Base-by-base conservation (phyloP, 1,140 invertebrate species). In the Araneus ventricosus region DNA sequence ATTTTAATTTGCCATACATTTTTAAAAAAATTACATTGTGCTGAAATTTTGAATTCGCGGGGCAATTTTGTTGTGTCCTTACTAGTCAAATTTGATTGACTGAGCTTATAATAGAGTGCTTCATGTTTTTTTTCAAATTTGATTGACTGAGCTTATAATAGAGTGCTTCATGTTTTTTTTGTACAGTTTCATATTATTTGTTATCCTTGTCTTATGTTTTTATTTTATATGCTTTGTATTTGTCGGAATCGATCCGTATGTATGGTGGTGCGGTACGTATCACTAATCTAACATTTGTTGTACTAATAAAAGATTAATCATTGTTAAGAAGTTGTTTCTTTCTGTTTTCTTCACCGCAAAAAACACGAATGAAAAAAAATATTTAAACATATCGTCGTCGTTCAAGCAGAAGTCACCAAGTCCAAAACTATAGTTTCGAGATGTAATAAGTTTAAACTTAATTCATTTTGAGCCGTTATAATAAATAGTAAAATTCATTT, bases 151-250 rank as follows among this genome's bases (percentile, higher is more conserved):
- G 70, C 70, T 75, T 75, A 75, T 34, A 37, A 75, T 34, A 75
- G n/a, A n/a, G 30, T 34, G 70, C 70, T 75, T 75, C 70, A 75
- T 30, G n/a, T n/a, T 75, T 75, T 75, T 70, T 63, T 75, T 75
- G 70, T 75, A 75, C 70, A 75, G 70, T 75, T 75, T 75, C 70
- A 75, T 75, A 75, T 37, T 75, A 14, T 75, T 75, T 67, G 63
- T 67, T 75, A 75, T 75, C 70, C 70, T 75, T 75, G 70, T 75
- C 37, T 75, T 75, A 34, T 75, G 70, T 75, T 75, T 75, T 75
- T 34, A 75, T 75, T 75, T 75, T 75, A 75, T 75, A 75, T 34
- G 70, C 70, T 75, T 75, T 75, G 70, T 75, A 34, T 14, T 75
- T 27, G 70, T 75, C 70, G 17, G 30, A 37, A 75, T 75, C 70